phyloP scores from a whole-genome alignment of 2,888 invertebrate genomes.

The Caenorhabditis uteleia region DNA sequence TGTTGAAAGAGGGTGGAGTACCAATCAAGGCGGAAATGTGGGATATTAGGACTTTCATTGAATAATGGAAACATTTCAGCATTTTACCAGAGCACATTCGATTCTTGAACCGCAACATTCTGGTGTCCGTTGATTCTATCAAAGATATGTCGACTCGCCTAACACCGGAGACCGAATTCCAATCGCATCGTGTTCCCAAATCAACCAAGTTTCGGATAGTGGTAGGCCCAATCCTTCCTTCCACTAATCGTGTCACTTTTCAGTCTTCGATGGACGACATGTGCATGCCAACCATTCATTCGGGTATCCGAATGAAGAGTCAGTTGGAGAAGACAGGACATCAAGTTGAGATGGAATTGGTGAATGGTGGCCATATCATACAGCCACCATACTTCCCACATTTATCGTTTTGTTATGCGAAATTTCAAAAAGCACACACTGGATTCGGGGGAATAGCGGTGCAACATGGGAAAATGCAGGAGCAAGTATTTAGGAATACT shows the following conservation, averaged over 20 bases:
- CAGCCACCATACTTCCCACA: conserved; percentile 47
- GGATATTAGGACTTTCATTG: too few species aligned
- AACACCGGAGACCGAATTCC: conserved; percentile 21
- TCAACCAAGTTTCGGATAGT: conserved; percentile 33
- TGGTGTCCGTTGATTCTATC: conserved; percentile 9
- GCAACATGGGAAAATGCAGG: conserved; percentile 39
- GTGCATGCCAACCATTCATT: conserved; percentile 31
- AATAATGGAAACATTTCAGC: too few species aligned
- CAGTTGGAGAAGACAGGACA: conserved; percentile 35
- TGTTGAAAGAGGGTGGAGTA: conserved; percentile 29
- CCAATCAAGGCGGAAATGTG: conserved; percentile 6
- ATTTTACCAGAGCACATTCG: too few species aligned
- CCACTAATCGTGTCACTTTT: too few species aligned
- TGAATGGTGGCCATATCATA: conserved; percentile 48
- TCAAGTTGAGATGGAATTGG: conserved; percentile 36
- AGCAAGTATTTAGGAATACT: conserved; percentile 32
- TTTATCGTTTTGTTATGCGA: conserved; percentile 39
- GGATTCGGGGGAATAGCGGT: conserved; percentile 45
- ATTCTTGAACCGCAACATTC: conserved; percentile 25
- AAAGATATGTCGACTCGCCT: conserved; percentile 14
- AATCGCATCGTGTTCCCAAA: conserved; percentile 23
- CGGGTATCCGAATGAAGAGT: conserved; percentile 13
- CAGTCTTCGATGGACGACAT: conserved; percentile 42
- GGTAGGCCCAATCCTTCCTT: too few species aligned
- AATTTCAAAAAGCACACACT: conserved; percentile 37